Evolutionary conservation across 2,888 invertebrate species (phyloP).

Genomic region (Lithophane ornitopus): DNA sequence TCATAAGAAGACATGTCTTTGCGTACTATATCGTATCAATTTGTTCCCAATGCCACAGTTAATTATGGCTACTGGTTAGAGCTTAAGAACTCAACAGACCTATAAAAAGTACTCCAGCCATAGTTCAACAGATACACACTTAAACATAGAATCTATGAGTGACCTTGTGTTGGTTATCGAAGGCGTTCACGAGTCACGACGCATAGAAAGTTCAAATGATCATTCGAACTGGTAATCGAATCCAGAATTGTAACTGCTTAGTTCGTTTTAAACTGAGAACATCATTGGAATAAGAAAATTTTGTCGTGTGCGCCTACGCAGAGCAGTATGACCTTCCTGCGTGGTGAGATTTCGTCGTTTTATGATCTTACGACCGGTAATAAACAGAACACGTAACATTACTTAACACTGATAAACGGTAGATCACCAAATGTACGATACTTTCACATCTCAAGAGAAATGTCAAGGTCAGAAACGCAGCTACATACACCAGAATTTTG

Average conservation of each 20-base stretch:
- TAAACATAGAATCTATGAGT: slow-evolving; percentile 52
- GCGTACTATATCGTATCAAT: slow-evolving; percentile 4
- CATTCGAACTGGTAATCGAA: slow-evolving; percentile 57
- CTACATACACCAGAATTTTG: slow-evolving; percentile 16
- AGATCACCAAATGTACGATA: slow-evolving; percentile 68
- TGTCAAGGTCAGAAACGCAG: slow-evolving; percentile 66
- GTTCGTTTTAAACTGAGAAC: slow-evolving; percentile 37
- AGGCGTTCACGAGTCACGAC: slow-evolving; percentile 54
- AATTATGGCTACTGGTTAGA: not conserved
- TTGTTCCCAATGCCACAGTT: slow-evolving; percentile 1
- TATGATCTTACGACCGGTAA: slow-evolving; percentile 65
- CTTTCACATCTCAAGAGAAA: slow-evolving; percentile 70
- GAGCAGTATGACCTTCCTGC: slow-evolving; percentile 46
- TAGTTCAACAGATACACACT: slow-evolving; percentile 25
- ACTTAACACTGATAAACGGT: slow-evolving; percentile 73
- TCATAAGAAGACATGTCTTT: not conserved
- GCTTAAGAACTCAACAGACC: slow-evolving; percentile 1
- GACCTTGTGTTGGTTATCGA: slow-evolving; percentile 60
- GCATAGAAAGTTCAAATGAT: slow-evolving; percentile 64
- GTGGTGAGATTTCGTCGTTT: slow-evolving; percentile 64
- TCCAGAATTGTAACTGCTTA: slow-evolving; percentile 55
- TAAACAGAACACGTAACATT: slow-evolving; percentile 74
- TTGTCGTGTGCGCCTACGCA: slow-evolving; percentile 59
- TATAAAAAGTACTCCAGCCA: slow-evolving; percentile 9
- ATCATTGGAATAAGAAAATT: slow-evolving; percentile 36